A percentile compares a stretch with the other conserved stretches of the same genome.
These are phyloP conservation scores for Colostygia pectinataria DNA, from an alignment of 2,888 invertebrate genomes.

Conservation along the genomic window DNA sequence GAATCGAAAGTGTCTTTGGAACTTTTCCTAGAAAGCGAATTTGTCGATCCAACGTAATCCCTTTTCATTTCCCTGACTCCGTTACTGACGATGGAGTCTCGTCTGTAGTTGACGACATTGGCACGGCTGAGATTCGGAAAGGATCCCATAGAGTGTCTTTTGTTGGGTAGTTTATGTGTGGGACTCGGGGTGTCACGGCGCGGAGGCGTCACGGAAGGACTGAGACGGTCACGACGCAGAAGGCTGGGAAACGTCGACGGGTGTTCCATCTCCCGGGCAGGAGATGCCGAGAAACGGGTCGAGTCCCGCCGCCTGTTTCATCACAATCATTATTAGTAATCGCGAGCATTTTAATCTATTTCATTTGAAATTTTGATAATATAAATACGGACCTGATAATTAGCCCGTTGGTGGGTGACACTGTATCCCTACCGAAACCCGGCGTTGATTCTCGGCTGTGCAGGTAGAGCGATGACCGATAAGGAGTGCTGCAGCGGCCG, in stretches of 20 bases:
- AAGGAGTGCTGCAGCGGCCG: slow-evolving; percentile 78
- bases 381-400: slow-evolving; percentile 68
- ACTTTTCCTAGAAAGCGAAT: slow-evolving; percentile 75
- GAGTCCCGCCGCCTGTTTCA: slow-evolving; percentile 83
- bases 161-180: slow-evolving; percentile 61
- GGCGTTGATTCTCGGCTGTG: slow-evolving; percentile 79
- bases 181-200: slow-evolving; percentile 78
- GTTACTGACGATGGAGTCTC: slow-evolving; percentile 67
- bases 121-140: slow-evolving; percentile 68
- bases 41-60: slow-evolving; percentile 58
- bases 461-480: slow-evolving; percentile 72
- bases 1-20: slow-evolving; percentile 31
- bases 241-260: slow-evolving; percentile 88
- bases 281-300: slow-evolving; percentile 81
- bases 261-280: slow-evolving; percentile 84
- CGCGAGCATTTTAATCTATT: neutral
- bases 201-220: slow-evolving; percentile 73
- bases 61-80: slow-evolving; percentile 77
- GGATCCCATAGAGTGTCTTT: slow-evolving; percentile 75
- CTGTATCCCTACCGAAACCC: slow-evolving; percentile 82
- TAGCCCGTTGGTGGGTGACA: slow-evolving; percentile 73
- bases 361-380: neutral
- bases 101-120: slow-evolving; percentile 68
- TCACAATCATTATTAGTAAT: slow-evolving; percentile 36
- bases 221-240: slow-evolving; percentile 83